Evolutionary conservation across 1,140 invertebrate genomes (phyloP).

Genomic region (Drosophila saltans): DNA sequence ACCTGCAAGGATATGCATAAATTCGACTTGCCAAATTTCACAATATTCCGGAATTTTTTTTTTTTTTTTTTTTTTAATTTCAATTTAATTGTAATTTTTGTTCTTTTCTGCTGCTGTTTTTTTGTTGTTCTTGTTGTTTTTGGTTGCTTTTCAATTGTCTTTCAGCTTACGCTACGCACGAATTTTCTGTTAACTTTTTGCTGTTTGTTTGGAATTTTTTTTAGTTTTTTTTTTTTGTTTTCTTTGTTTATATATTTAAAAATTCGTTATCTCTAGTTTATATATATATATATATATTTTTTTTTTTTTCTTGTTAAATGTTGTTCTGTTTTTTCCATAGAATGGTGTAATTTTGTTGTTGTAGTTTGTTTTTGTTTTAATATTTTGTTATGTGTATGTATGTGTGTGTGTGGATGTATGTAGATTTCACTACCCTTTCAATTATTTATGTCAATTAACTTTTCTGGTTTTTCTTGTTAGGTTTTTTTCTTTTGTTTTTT

Average conservation of each 20-base stretch:
- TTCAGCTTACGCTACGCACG: constrained; percentile 18
- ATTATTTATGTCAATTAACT: constrained; percentile 13
- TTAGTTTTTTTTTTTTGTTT: constrained; percentile 3
- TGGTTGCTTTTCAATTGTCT: constrained; percentile 32
- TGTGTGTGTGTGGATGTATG: constrained; percentile 4
- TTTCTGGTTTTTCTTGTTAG: constrained; percentile 13
- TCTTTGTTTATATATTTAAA: constrained; percentile 9
- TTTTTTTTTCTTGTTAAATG: background rate
- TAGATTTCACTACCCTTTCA: constrained; percentile 55
- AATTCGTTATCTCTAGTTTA: constrained; percentile 15
- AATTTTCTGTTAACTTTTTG: constrained; percentile 23
- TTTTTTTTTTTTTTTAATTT: constrained; percentile 8
- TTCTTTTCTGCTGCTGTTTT: constrained; percentile 14
- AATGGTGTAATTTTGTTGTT: constrained; percentile 21
- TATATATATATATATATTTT: background rate
- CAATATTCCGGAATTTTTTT: background rate
- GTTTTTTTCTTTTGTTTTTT: constrained; percentile 14
- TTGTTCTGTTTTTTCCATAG: background rate
- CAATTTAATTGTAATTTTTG: constrained; percentile 12
- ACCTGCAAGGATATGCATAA: background rate
- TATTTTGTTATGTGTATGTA: constrained; percentile 11
- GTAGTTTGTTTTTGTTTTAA: background rate
- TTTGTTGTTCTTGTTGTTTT: constrained; percentile 1
- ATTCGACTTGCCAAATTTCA: background rate
- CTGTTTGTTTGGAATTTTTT: constrained; percentile 20